Evolutionary conservation across 2,888 invertebrate species (phyloP).

Genomic region (Eupithecia centaureata): DNA sequence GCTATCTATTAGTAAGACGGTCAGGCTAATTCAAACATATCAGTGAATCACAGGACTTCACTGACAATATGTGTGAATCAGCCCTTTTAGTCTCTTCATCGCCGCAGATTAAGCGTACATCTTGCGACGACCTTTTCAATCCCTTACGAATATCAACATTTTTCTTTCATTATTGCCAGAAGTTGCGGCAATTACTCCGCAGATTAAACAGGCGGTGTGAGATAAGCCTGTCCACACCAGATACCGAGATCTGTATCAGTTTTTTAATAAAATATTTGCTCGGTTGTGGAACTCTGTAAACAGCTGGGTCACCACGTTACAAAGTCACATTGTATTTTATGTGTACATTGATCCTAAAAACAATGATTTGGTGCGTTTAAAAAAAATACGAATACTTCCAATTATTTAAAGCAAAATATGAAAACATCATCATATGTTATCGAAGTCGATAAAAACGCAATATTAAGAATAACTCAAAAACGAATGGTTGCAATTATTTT

Average conservation of each 20-base stretch:
- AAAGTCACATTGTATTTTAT: not conserved
- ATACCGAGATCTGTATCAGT: conserved; percentile 44
- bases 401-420: too few relatives aligned
- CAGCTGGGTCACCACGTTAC: conserved; percentile 33
- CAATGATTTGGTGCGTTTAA: too few relatives aligned
- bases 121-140: conserved; percentile 54
- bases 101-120: not conserved
- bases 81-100: not conserved
- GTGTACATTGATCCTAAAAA: not conserved
- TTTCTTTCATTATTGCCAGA: conserved; percentile 58
- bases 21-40: too few relatives aligned
- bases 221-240: conserved; percentile 39
- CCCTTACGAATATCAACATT: conserved; percentile 55
- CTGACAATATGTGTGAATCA: not conserved
- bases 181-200: conserved; percentile 42
- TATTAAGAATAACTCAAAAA: too few relatives aligned
- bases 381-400: too few relatives aligned
- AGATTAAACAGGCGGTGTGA: conserved; percentile 42
- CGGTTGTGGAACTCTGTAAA: conserved; percentile 42
- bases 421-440: too few relatives aligned
- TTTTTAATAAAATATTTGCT: conserved; percentile 41
- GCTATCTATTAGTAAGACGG: too few relatives aligned
- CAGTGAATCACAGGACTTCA: too few relatives aligned
- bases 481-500: too few relatives aligned
- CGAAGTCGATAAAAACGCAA: too few relatives aligned